Evolutionary conservation across 1,140 invertebrate species (phyloP), one percentile per base, ranked within the genome.

Genomic region (Drosophila ohnishii): DNA sequence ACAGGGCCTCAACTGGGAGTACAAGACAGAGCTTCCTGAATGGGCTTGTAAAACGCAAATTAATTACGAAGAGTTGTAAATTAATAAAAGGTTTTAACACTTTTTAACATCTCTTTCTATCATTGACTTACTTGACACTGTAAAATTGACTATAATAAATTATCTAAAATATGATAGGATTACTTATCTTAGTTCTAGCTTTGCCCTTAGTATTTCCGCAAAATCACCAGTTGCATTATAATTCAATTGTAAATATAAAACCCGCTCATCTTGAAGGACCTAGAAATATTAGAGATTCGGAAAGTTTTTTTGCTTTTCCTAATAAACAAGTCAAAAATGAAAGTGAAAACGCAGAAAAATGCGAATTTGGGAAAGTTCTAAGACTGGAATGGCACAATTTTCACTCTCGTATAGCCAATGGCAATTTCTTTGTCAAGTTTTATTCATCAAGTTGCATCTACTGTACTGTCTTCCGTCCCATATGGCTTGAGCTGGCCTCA

Each of bases 1-100:
- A 8, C 90, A 96, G 95, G 97, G 97, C 45, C 95, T 96, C 37
- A 96, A 95, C 25, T 98, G 97, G 97, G 95, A 96, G 84, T 98
- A 96, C 92, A 95, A 97, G 92, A 98, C 97, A 1, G 95, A 96
- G 78, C 92, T 98, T 61, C 97, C 97, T 2, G 95, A 95, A 34
- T 98, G 97, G 97, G 97, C 97, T 35, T 39, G 48, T 25, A 66
- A 60, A 19, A 57, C 63, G 2, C 13, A 30, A 35, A 72, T 72
- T 50, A 32, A 72, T 42, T 72, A 71, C 34, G 39, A 57, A 40
- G 34, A 14, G 11, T 58, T 75, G 53, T 79, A 32, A 71, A 59
- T 5, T 13, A 40, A 34, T 39, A 44, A 25, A 63, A 11, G 19
- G 4, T 42, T 42, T 66, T 44, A 0, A 1, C 13, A 37, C 1